Percentiles rank a stretch among this genome's conserved stretches.
Evolutionary conservation across 2,797 vertebrate species (phyloP).

Genomic region (Chrosomus eos): DNA sequence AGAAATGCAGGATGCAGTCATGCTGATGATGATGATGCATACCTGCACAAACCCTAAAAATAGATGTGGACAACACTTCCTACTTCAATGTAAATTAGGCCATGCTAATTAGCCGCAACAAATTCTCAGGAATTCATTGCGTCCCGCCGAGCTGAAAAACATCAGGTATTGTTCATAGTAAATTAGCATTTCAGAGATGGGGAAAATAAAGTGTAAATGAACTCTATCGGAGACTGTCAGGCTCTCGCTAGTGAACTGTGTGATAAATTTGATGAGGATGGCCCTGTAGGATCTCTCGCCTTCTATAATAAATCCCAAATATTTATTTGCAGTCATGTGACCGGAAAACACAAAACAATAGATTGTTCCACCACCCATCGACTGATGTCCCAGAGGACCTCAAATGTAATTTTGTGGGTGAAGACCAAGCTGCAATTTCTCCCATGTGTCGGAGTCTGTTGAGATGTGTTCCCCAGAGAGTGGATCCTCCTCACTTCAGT

Average conservation of each 20-base stretch:
- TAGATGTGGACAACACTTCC: constrained; percentile 59
- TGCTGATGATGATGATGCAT: constrained; percentile 59
- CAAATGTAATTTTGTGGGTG: constrained; percentile 50
- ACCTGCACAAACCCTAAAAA: constrained; percentile 61
- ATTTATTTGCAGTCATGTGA: constrained; percentile 26
- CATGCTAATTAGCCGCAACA: constrained; percentile 74
- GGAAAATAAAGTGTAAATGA: constrained; percentile 16
- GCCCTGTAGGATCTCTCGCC: background rate
- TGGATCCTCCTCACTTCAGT: constrained; percentile 57
- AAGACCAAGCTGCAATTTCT: constrained; percentile 51
- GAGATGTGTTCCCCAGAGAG: constrained; percentile 59
- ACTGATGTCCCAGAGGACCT: constrained; percentile 47
- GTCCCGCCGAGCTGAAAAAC: constrained; percentile 48
- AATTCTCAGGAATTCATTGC: constrained; percentile 63
- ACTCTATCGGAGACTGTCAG: constrained; percentile 7
- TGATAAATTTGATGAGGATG: background rate
- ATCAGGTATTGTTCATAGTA: constrained; percentile 46
- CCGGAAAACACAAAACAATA: constrained; percentile 33
- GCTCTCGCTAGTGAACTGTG: constrained; percentile 9
- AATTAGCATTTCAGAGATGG: constrained; percentile 56
- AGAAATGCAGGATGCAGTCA: constrained; percentile 36
- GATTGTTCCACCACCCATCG: constrained; percentile 48
- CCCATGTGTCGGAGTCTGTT: constrained; percentile 53
- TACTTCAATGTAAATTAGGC: constrained; percentile 73
- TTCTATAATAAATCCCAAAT: constrained; percentile 3